Percentiles rank a stretch among this genome's conserved stretches.
Conservation (phyloP, 35 echinoderm and acorn worm genomes). For the Stichopus chloronotus region DNA sequence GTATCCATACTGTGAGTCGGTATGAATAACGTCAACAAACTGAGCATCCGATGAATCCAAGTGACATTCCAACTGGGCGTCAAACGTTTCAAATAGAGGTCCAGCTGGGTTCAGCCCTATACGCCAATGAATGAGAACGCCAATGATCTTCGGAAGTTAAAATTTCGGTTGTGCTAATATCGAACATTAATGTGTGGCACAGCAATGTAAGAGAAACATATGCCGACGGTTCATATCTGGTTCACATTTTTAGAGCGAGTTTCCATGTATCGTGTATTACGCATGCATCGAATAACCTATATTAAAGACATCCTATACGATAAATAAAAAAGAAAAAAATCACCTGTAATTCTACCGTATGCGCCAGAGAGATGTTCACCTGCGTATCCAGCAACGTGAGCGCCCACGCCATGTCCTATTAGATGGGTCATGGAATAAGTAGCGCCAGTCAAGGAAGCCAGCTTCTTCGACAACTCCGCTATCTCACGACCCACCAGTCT, state of each 20-base stretch:
- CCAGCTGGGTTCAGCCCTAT: conserved; percentile 46
- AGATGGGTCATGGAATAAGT: conserved; percentile 56
- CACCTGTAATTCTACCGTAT: conserved; percentile 18
- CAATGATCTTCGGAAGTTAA: too few relatives aligned
- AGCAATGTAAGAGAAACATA: too few relatives aligned
- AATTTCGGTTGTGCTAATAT: too few relatives aligned
- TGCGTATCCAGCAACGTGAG: conserved; percentile 64
- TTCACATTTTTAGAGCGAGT: too few relatives aligned
- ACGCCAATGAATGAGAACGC: too few relatives aligned
- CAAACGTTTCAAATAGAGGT: background rate
- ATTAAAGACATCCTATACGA: too few relatives aligned
- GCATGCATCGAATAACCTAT: too few relatives aligned
- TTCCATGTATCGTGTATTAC: too few relatives aligned
- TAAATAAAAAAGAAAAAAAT: too few relatives aligned
- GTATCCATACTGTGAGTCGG: background rate
- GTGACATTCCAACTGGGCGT: background rate
- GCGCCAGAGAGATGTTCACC: conserved; percentile 50
- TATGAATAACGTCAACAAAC: conserved; percentile 47
- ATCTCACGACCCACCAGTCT: conserved; percentile 62
- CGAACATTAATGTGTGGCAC: too few relatives aligned
- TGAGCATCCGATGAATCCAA: conserved; percentile 19
- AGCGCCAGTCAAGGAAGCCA: background rate
- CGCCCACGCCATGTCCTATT: conserved; percentile 71
- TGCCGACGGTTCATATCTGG: too few relatives aligned
- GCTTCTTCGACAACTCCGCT: background rate